Conservation (phyloP, 2,113 vertebrate species). For the Vicugna pacos region DNA sequence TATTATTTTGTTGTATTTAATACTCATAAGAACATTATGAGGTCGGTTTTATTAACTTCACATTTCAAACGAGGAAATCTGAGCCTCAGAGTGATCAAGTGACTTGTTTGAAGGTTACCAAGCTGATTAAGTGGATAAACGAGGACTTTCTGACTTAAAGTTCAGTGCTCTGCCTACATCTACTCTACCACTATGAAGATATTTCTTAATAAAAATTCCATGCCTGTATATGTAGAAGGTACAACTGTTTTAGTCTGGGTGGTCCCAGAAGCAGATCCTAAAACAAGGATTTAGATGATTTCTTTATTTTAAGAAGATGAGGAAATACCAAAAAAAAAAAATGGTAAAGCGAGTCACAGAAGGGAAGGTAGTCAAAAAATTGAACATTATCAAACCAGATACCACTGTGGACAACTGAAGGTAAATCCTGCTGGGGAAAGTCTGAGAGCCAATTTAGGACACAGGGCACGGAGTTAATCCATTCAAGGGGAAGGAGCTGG, state of each 20-base stretch:
- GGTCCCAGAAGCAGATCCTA: neutral
- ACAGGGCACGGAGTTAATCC: neutral
- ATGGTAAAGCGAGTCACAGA: neutral
- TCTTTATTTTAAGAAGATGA: conserved; percentile 47
- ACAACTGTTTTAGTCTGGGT: neutral
- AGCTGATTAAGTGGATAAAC: neutral
- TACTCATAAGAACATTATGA: neutral
- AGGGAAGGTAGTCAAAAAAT: neutral
- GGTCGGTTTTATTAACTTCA: neutral
- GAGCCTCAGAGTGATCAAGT: conserved; percentile 50
- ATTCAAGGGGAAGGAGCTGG: neutral
- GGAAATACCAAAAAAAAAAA: neutral
- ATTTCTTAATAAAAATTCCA: neutral
- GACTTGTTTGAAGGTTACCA: neutral
- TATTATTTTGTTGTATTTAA: neutral
- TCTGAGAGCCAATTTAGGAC: neutral
- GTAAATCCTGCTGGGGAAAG: neutral
- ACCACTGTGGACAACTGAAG: neutral
- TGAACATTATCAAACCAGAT: neutral
- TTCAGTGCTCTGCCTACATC: neutral
- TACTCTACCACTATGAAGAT: neutral
- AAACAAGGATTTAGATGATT: neutral
- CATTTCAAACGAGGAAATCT: conserved; percentile 37
- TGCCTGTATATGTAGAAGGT: neutral
- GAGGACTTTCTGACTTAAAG: neutral